Evolutionary conservation across 2,797 vertebrate genomes (phyloP).

Genomic region (Streptopelia turtur): DNA sequence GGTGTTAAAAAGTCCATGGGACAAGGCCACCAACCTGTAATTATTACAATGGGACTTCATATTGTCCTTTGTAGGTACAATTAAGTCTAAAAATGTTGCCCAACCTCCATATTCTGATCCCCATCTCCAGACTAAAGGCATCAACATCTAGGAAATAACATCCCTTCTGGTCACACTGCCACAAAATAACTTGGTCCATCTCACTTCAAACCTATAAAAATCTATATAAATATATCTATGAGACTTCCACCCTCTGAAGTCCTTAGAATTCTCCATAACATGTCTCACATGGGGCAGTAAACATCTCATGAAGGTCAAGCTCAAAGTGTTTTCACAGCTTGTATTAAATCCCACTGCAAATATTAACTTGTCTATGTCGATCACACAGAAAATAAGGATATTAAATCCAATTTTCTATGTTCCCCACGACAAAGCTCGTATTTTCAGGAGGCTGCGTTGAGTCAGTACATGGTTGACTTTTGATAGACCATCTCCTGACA

Average conservation of each 20-base stretch:
- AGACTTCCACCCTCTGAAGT: background rate
- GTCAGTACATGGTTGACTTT: background rate
- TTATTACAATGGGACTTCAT: background rate
- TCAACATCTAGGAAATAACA: rapidly evolving
- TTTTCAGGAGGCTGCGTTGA: background rate
- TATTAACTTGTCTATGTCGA: background rate
- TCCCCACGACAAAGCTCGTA: background rate
- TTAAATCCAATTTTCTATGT: background rate
- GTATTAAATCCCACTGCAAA: background rate
- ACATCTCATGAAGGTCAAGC: background rate
- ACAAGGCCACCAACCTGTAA: background rate
- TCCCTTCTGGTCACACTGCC: background rate
- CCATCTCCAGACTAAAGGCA: background rate
- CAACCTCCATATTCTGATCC: background rate
- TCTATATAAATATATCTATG: background rate
- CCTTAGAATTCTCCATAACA: background rate
- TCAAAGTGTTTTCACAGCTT: constrained; percentile 15
- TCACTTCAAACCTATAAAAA: background rate
- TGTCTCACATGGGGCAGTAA: background rate
- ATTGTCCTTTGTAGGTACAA: background rate
- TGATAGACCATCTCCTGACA: too few species aligned
- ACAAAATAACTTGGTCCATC: background rate
- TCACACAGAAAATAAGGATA: background rate
- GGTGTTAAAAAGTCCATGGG: background rate
- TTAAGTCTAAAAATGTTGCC: background rate